phyloP scores from a whole-genome alignment of 2,113 vertebrate species.

The Ancistrus triradiatus region DNA sequence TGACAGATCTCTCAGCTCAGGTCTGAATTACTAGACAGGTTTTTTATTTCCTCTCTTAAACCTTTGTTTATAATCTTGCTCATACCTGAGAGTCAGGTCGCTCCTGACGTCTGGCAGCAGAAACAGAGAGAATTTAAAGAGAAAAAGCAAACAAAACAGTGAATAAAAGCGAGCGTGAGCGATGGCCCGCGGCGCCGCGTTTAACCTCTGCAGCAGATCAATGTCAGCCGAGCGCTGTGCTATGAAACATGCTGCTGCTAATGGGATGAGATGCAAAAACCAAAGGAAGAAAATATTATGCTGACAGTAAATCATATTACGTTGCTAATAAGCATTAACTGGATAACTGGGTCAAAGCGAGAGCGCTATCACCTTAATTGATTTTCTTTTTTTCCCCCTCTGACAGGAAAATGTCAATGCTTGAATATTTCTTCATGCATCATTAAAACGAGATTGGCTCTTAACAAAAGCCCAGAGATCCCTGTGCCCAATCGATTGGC shows the following conservation, averaged over 20 bases:
- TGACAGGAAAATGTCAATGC: slow-evolving; percentile 86
- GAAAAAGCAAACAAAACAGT: slow-evolving; percentile 40
- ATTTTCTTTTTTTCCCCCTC: slow-evolving; percentile 93
- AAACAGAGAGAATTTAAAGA: too few relatives aligned
- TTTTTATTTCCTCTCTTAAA: too few relatives aligned
- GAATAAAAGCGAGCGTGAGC: background rate
- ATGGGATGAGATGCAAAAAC: slow-evolving; percentile 97
- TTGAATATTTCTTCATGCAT: slow-evolving; percentile 99
- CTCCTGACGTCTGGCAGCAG: too few relatives aligned
- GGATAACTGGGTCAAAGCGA: slow-evolving; percentile 99
- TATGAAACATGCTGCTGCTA: slow-evolving; percentile 97
- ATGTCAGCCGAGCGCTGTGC: slow-evolving; percentile 82
- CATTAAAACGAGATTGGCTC: slow-evolving; percentile 99
- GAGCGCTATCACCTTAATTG: slow-evolving; percentile 99
- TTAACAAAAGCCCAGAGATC: slow-evolving; percentile 95
- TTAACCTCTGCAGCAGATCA: slow-evolving; percentile 84
- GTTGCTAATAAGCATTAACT: slow-evolving; percentile 99
- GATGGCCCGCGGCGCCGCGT: slow-evolving; percentile 58
- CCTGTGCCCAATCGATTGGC: slow-evolving; percentile 99
- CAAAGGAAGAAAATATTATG: slow-evolving; percentile 90
- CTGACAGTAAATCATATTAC: slow-evolving; percentile 99
- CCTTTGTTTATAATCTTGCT: too few relatives aligned
- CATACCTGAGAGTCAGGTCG: too few relatives aligned
- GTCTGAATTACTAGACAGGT: too few relatives aligned
- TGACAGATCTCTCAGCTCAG: too few relatives aligned